Percentiles rank a stretch among this genome's conserved stretches.
Evolutionary conservation across 2,888 invertebrate species (phyloP).

Genomic region (Nesidiocoris tenuis): DNA sequence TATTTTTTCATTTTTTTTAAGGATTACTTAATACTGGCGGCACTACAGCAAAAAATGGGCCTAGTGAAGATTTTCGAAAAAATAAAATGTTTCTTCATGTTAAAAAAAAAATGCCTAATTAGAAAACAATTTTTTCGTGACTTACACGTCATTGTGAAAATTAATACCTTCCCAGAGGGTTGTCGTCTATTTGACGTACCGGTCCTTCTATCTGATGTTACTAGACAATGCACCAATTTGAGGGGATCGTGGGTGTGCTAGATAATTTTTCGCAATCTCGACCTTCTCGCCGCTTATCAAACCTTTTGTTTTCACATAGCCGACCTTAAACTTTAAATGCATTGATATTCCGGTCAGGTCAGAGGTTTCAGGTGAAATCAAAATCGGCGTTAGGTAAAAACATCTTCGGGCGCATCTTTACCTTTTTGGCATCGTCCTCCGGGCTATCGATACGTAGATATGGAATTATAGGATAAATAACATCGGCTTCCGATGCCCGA

Average conservation of each 20-base stretch:
- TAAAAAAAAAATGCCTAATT: neutral
- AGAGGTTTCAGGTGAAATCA: neutral
- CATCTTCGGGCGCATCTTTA: neutral
- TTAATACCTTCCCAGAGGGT: no score
- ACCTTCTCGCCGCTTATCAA: neutral
- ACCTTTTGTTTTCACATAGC: neutral
- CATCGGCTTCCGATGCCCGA: neutral
- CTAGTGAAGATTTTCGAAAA: neutral
- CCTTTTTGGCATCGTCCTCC: neutral
- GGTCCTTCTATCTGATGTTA: neutral
- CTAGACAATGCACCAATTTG: neutral
- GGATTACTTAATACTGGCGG: no score
- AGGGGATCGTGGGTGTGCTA: neutral
- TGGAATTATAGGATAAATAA: neutral
- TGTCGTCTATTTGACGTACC: neutral
- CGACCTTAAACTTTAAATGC: neutral
- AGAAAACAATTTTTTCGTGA: no score
- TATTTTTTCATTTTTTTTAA: no score
- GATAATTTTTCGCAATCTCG: neutral
- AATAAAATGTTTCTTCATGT: neutral
- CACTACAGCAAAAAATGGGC: no score
- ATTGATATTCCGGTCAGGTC: neutral
- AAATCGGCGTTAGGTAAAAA: neutral
- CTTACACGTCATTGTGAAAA: no score
- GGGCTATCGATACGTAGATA: no score